Evolutionary conservation across 2,888 invertebrate genomes (phyloP), one percentile per base, ranked within the genome.

Genomic region (Ophion costatus): DNA sequence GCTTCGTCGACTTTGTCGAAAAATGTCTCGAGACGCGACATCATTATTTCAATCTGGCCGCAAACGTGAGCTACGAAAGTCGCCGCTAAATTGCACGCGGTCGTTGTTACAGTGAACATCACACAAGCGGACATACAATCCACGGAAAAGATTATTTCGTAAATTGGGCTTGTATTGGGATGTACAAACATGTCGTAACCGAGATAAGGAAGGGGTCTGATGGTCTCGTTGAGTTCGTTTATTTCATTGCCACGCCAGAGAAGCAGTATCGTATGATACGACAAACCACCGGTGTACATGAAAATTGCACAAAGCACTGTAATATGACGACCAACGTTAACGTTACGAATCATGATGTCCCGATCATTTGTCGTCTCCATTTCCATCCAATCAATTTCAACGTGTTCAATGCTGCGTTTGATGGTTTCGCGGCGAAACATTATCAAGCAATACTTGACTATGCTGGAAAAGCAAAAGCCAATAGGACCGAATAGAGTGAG

Each of bases 41-140:
- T 80, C 9, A 88, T 82, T 22, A 91, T 85, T 57, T 89, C 73
- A 2, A 89, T 71, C 59, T 89, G 90, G 6, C 89, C 89, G 51
- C 88, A 88, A 76, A 84, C 76, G 70, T 91, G 90, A 0, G 84
- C 86, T 6, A 89, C 90, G 6, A 90, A 88, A 9, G 84, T 71
- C 0, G 88, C 87, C 0, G 89, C 87, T 1, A 90, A 42, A 61
- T 88, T 84, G 75, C 88, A 63, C 74, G 20, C 80, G 0, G 84
- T 87, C 7, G 84, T 81, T 1, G 86, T 86, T 3, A 89, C 82
- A 2, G 84, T 86, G 59, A 83, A 87, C 9, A 73, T 64, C 20
- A 88, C 33, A 14, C 85, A 64, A 1, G 81, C 87, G 33, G 63
- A 82, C 3, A 88, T 11, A 51, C 83, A 87, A 9, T 86, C 86